Conservation (phyloP, 35 echinoderm and acorn worm genomes). For the Stichopus chloronotus region DNA sequence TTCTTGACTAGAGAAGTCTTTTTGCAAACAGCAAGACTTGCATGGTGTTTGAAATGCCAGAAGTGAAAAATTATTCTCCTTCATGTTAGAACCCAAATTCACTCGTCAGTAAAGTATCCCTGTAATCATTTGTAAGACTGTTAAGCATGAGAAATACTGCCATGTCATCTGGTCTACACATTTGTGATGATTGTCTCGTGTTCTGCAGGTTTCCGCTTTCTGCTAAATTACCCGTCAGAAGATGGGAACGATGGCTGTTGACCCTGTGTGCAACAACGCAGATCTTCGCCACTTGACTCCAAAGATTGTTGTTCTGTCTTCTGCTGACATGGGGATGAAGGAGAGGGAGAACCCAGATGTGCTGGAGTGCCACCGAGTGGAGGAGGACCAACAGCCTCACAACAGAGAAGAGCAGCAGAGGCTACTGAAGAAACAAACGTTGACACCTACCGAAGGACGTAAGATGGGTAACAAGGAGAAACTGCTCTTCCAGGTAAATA, state of each 20-base stretch:
- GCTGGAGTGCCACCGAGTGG: slow-evolving; percentile 51
- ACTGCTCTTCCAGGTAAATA: slow-evolving; percentile 40
- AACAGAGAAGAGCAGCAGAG: slow-evolving; percentile 52
- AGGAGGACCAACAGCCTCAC: slow-evolving; percentile 34
- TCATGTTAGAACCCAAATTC: too few relatives aligned
- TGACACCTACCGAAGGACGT: slow-evolving; percentile 10
- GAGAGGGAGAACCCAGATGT: slow-evolving; percentile 58
- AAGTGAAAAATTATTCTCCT: too few relatives aligned
- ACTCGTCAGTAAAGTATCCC: too few relatives aligned
- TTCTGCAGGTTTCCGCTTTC: not conserved
- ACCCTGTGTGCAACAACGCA: slow-evolving; percentile 28
- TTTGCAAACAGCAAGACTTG: too few relatives aligned
- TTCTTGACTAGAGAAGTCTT: too few relatives aligned
- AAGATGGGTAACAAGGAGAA: slow-evolving; percentile 51
- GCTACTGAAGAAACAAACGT: slow-evolving; percentile 30
- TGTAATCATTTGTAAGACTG: too few relatives aligned
- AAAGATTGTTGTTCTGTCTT: slow-evolving; percentile 47
- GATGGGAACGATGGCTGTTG: slow-evolving; percentile 61
- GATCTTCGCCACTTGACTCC: slow-evolving; percentile 50
- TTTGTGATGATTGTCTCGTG: too few relatives aligned
- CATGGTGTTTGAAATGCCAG: too few relatives aligned
- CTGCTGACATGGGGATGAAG: slow-evolving; percentile 44
- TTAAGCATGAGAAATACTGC: too few relatives aligned
- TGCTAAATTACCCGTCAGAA: not conserved
- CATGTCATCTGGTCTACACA: too few relatives aligned